Conservation (phyloP, 2,113 vertebrate genomes). For the Actinemys pallida region DNA sequence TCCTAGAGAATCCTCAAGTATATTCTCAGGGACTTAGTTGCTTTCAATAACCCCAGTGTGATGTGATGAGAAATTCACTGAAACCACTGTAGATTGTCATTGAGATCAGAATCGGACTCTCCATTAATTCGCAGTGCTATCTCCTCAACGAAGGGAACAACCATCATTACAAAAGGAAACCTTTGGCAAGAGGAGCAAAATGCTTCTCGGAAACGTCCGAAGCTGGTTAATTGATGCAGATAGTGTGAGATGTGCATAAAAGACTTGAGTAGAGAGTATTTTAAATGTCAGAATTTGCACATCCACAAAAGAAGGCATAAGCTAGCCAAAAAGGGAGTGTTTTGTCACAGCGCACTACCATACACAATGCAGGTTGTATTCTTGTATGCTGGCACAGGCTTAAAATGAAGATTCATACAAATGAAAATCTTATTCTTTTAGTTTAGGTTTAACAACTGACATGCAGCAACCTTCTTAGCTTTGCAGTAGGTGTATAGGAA, state of each 20-base stretch:
- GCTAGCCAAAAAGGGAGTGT: not conserved
- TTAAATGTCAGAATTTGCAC: not conserved
- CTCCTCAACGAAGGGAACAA: not conserved
- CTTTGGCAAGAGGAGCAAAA: not conserved
- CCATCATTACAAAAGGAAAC: not conserved
- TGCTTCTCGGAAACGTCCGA: not conserved
- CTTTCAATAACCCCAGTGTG: conserved; percentile 28
- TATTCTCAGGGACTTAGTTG: conserved; percentile 46
- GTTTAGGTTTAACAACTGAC: not conserved
- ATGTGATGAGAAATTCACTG: conserved; percentile 32
- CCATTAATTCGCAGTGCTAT: not conserved
- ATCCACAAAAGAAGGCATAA: not conserved
- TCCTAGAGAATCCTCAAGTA: conserved; percentile 48
- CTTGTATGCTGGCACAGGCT: fast-evolving
- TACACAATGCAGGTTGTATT: not conserved
- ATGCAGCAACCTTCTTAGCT: not conserved
- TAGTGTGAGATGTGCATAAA: not conserved
- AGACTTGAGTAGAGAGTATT: not conserved
- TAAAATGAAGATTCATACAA: not conserved
- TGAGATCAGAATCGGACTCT: not conserved
- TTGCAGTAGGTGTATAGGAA: not conserved
- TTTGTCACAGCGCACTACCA: fast-evolving
- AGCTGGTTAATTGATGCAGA: not conserved
- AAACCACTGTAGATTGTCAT: conserved; percentile 21
- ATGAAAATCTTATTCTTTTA: not conserved